These are phyloP conservation scores for Lynx canadensis DNA, from an alignment of 2,113 vertebrate genomes.

Conservation along the genomic window DNA sequence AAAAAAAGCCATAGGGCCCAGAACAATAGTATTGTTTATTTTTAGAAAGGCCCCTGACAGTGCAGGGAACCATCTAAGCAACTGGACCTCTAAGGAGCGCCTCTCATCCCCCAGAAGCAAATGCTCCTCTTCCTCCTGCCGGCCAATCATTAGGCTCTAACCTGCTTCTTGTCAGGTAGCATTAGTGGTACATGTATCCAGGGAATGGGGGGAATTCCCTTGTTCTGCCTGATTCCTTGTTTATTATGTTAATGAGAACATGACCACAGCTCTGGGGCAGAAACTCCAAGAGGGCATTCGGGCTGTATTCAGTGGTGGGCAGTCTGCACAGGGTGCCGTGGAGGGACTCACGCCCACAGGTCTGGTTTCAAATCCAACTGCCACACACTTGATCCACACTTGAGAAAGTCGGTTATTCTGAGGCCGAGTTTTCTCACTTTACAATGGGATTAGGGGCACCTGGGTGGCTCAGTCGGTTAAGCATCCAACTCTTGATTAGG, in stretches of 20 bases:
- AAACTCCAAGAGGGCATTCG: neutral
- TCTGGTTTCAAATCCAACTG: neutral
- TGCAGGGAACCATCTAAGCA: neutral
- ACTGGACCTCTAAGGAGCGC: neutral
- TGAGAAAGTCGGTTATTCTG: neutral
- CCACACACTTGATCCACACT: neutral
- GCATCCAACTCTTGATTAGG: too few relatives aligned
- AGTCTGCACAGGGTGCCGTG: neutral
- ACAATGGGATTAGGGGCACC: neutral
- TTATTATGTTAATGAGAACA: constrained; percentile 61
- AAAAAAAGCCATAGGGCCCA: neutral
- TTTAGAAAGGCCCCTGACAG: neutral
- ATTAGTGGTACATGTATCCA: neutral
- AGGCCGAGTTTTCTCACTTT: neutral
- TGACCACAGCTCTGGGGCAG: neutral
- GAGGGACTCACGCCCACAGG: neutral
- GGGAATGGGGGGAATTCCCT: neutral
- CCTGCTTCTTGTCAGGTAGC: constrained; percentile 51
- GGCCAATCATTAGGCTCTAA: constrained; percentile 27
- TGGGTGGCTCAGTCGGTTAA: too few relatives aligned
- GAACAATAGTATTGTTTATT: neutral
- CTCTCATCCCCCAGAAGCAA: neutral
- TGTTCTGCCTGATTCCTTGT: constrained; percentile 46
- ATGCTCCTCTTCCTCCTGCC: neutral
- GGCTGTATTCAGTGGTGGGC: neutral